Conservation (phyloP, 2,113 vertebrate species). For the Tychaedon coryphoeus region DNA sequence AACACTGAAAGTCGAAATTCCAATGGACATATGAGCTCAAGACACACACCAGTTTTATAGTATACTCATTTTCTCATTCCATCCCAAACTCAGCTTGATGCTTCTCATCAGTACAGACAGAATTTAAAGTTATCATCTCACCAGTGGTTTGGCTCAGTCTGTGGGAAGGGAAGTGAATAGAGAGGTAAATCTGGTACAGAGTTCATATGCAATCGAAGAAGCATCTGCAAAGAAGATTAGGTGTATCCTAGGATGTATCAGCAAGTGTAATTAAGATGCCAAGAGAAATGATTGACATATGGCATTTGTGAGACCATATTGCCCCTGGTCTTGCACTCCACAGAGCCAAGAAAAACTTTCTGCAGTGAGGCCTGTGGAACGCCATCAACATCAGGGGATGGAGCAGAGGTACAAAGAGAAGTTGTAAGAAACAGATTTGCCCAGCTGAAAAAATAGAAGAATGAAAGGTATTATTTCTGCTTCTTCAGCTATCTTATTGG, state of each 20-base stretch:
- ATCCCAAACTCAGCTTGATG: not conserved
- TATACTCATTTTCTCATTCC: not conserved
- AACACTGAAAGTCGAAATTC: not conserved
- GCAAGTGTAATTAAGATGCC: not conserved
- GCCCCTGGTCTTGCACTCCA: not conserved
- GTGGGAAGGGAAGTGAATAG: not conserved
- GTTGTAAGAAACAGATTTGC: not conserved
- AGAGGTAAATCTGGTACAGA: not conserved
- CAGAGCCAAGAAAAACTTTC: not conserved
- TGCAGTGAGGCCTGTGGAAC: not conserved
- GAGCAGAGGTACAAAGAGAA: not conserved
- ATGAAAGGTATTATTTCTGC: not conserved
- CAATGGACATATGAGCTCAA: not conserved
- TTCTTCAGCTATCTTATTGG: not conserved
- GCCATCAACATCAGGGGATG: not conserved
- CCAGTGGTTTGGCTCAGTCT: not conserved
- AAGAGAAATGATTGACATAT: not conserved
- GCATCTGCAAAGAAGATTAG: not conserved
- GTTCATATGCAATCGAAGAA: not conserved
- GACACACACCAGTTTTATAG: not conserved
- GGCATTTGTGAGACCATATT: not conserved
- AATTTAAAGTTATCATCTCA: not conserved
- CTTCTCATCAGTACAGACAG: not conserved
- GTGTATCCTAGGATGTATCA: not conserved
- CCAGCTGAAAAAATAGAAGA: not conserved